A percentile compares a stretch with the other conserved stretches of the same genome.
phyloP scores from a whole-genome alignment of 2,888 invertebrate genomes.

The Sturmia bella region DNA sequence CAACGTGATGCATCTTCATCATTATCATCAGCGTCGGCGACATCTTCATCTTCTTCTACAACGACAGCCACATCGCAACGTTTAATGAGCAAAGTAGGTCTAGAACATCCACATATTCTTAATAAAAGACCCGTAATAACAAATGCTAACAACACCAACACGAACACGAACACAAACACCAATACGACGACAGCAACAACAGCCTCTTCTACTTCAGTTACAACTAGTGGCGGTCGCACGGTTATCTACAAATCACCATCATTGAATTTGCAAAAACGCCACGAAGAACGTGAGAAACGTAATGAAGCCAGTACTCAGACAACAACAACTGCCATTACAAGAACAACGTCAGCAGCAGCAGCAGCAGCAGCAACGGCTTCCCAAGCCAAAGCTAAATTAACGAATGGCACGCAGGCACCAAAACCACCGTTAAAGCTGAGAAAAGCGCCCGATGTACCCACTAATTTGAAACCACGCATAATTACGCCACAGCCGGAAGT shows the following conservation, averaged over 20 bases:
- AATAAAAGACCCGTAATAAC: constrained; percentile 49
- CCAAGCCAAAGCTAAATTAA: constrained; percentile 44
- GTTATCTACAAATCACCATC: constrained; percentile 82
- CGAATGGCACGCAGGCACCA: constrained; percentile 70
- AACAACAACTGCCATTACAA: constrained; percentile 62
- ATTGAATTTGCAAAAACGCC: constrained; percentile 78
- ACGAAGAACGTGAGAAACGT: constrained; percentile 75
- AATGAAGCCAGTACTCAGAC: constrained; percentile 59
- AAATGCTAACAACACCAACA: constrained; percentile 27
- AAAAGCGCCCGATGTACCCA: constrained; percentile 79
- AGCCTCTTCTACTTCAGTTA: constrained; percentile 67
- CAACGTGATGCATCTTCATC: constrained; percentile 71
- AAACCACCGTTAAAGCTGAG: constrained; percentile 77
- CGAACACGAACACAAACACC: no score
- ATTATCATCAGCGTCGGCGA: constrained; percentile 41
- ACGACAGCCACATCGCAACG: constrained; percentile 65
- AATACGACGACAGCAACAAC: constrained; percentile 57
- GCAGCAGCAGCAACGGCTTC: constrained; percentile 33
- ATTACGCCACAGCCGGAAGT: constrained; percentile 69
- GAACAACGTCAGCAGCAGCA: constrained; percentile 52
- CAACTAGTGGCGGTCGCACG: constrained; percentile 79
- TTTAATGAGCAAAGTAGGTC: constrained; percentile 65
- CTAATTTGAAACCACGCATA: constrained; percentile 73
- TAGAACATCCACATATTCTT: constrained; percentile 65
- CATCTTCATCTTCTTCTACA: not conserved